Evolutionary conservation across 2,797 vertebrate genomes (phyloP), one percentile per base, ranked within the genome.

Genomic region (Aplochiton taeniatus): DNA sequence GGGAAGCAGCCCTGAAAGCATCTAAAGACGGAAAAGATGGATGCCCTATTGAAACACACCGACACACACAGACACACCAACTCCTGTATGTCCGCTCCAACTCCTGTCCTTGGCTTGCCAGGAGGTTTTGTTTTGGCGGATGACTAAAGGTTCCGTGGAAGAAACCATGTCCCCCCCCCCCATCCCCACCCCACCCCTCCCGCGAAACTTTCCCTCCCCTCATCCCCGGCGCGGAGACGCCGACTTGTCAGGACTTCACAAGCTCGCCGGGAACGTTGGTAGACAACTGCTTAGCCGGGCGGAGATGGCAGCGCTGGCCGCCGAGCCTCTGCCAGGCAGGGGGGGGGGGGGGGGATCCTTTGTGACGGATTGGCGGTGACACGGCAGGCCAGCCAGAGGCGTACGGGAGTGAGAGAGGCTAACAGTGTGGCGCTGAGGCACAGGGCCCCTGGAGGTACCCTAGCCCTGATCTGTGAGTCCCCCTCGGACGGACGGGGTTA

Each of bases 211-310:
- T 76, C 75, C 69, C 14, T 54, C n/a, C 90, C 91, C 91, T 93
- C 91, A 86, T 94, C 91, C 91, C 90, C 90, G 83, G 90, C 88
- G 88, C 31, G 91, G 94, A 94, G 93, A 96, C 92, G 92, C 94
- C 95, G 96, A 96, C 94, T 95, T 87, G 75, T 94, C 93, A 93
- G 92, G 95, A 96, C 94, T 95, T 96, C 94, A 95, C 91, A 95
- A 93, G 89, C 89, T 93, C 71, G 66, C 9, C 91, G 93, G 92
- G 87, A 75, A n/a, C n/a, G 2, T 91, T 92, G 88, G 89, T 87
- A 94, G 93, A 96, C 94, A 97, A 96, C 96, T 97, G 95, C 97
- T 96, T 96, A 93, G 94, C 95, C 50, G 93, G 93, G 94, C 93
- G 92, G 90, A 93, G 89, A 94, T 93, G 94, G 96, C 94, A 94